Conservation (phyloP, 2,797 vertebrate species). For the Agapornis canus region DNA sequence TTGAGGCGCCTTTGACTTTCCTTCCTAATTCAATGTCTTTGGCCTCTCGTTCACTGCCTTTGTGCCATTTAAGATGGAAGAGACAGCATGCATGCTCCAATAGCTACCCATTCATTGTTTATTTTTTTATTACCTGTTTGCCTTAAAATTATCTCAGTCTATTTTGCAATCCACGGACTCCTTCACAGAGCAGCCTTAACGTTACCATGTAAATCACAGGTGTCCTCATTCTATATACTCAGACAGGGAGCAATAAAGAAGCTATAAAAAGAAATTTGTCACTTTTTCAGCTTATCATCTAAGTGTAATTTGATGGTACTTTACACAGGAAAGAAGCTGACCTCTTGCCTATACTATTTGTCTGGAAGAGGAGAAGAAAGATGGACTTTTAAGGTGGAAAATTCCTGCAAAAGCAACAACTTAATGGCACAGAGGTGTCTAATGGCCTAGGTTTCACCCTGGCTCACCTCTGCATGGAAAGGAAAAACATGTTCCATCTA, state of each 20-base stretch:
- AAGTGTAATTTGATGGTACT: background rate
- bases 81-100: background rate
- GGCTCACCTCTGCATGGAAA: constrained; percentile 19
- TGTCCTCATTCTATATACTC: background rate
- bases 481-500: constrained; percentile 40
- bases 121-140: constrained; percentile 22
- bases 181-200: background rate
- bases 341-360: constrained; percentile 18
- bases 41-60: background rate
- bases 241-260: constrained; percentile 49
- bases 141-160: background rate
- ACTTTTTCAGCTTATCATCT: constrained; percentile 38
- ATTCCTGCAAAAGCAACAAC: background rate
- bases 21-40: background rate
- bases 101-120: background rate
- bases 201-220: background rate
- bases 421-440: background rate
- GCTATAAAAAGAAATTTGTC: constrained; percentile 56
- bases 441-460: constrained; percentile 45
- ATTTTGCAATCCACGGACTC: background rate
- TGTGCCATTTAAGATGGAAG: background rate
- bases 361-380: background rate
- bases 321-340: constrained; percentile 28
- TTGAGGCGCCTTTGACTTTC: background rate
- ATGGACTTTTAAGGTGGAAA: background rate